Evolutionary conservation across 2,797 vertebrate genomes (phyloP), one percentile per base, ranked within the genome.

Genomic region (Danionella dracula): DNA sequence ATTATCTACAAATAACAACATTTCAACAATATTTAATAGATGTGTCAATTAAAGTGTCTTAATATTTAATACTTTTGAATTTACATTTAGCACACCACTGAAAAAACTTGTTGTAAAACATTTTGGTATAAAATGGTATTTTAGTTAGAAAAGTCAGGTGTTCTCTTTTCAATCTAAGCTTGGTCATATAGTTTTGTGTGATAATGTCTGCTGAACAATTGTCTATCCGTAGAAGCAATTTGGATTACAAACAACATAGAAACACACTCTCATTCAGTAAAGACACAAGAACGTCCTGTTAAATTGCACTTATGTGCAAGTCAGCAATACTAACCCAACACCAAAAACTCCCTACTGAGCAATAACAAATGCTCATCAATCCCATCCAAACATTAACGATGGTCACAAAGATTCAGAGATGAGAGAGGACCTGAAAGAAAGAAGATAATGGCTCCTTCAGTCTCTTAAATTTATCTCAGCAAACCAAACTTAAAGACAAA

Each of bases 321-420:
- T 12, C n/a, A 40, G 16, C 35, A 55, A 46, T 5, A 0, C 37
- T 23, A 37, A 48, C 37, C 6, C 13, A 4, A 4, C 10, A 11
- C 32, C n/a, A 9, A 21, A 37, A 48, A n/a, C 12, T 19, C 16
- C 9, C 4, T 4, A 37, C 48, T 31, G 41, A 66, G 27, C 42
- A 56, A 48, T 46, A 48, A 38, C 20, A 48, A n/a, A 40, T 56
- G 20, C 31, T 20, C 11, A 48, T 20, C 38, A 66, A 48, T 66
- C 32, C 63, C 42, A 46, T 40, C 53, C 38, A 57, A 57, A 57
- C 42, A 20, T 48, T 17, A 21, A 46, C 31, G 44, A 57, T 57
- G 29, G 32, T 32, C 15, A 48, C 32, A 66, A 66, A 57, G 51
- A 66, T n/a, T n/a, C n/a, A 32, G 6, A 51, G 21, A 66, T 66